A percentile compares a stretch with the other conserved stretches of the same genome.
Evolutionary conservation across 2,797 vertebrate species (phyloP).

Genomic region (Staurois parvus): DNA sequence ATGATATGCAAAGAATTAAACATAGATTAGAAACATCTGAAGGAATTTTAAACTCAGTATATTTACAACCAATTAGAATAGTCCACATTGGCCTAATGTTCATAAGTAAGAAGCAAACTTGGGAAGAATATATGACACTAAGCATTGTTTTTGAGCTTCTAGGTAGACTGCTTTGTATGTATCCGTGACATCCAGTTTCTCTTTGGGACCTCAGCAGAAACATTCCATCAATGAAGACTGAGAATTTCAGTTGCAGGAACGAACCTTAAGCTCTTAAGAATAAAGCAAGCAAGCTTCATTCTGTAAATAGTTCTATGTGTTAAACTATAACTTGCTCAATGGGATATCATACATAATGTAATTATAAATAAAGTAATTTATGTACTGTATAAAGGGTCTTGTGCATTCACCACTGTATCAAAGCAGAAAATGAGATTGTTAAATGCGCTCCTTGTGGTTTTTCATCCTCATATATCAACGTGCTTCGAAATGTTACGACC

Average conservation of each 20-base stretch:
- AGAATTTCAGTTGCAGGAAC: conserved; percentile 20
- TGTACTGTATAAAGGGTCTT: conserved; percentile 26
- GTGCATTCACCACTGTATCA: not conserved
- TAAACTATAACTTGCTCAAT: not conserved
- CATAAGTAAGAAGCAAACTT: not conserved
- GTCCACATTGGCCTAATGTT: not conserved
- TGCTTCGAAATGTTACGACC: conserved; percentile 9
- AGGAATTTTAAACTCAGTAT: too few relatives aligned
- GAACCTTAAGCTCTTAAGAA: conserved; percentile 13
- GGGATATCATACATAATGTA: conserved; percentile 36
- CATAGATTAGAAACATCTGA: too few relatives aligned
- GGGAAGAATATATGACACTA: not conserved
- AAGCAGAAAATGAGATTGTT: conserved; percentile 28
- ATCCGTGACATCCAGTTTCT: conserved; percentile 8
- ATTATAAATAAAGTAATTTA: conserved; percentile 23
- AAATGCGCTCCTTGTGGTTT: conserved; percentile 11
- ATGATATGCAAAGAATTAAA: too few relatives aligned
- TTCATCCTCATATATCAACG: conserved; percentile 18
- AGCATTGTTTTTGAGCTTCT: not conserved
- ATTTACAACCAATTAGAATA: too few relatives aligned
- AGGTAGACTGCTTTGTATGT: not conserved
- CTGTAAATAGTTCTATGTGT: not conserved
- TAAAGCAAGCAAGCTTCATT: conserved; percentile 5
- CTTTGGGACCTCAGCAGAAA: conserved; percentile 23
- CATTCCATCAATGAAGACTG: not conserved